A percentile compares a stretch with the other conserved stretches of the same genome.
phyloP scores from a whole-genome alignment of 1,140 invertebrate genomes.

The Drosophila kohkoa region DNA sequence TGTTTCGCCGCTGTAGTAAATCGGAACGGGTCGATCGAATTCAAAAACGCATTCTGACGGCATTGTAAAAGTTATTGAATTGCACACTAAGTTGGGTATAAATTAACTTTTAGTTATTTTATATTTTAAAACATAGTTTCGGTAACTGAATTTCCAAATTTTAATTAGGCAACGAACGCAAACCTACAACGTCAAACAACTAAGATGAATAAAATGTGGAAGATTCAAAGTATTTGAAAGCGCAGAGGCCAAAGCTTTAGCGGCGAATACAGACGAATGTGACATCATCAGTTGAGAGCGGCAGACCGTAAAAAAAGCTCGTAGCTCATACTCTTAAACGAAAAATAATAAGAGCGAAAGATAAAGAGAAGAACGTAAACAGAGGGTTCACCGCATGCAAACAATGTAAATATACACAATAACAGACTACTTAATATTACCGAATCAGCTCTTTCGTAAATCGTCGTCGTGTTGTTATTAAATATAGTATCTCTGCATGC shows the following conservation, averaged over 20 bases:
- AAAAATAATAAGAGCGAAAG: neutral
- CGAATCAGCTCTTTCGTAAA: constrained; percentile 1
- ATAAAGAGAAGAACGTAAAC: neutral
- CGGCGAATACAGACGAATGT: constrained; percentile 7
- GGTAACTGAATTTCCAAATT: neutral
- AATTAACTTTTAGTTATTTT: neutral
- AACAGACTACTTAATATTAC: neutral
- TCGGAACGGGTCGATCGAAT: constrained; percentile 61
- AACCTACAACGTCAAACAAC: neutral
- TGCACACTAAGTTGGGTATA: neutral
- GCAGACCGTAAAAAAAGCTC: constrained; percentile 26
- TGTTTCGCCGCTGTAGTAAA: constrained; percentile 74
- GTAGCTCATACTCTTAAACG: neutral
- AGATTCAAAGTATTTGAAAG: constrained; percentile 21
- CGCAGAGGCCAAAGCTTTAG: neutral
- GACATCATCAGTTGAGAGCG: constrained; percentile 61
- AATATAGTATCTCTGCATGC: too few relatives aligned
- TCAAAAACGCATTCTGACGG: constrained; percentile 62
- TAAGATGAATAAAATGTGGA: constrained; percentile 28
- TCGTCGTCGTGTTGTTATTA: neutral
- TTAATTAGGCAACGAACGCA: constrained; percentile 1
- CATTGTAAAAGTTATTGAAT: constrained; percentile 37
- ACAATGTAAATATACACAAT: neutral
- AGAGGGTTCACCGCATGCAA: neutral
- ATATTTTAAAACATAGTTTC: constrained; percentile 12